Conservation (phyloP, 2,113 vertebrate species). For the Macquaria ambigua region DNA sequence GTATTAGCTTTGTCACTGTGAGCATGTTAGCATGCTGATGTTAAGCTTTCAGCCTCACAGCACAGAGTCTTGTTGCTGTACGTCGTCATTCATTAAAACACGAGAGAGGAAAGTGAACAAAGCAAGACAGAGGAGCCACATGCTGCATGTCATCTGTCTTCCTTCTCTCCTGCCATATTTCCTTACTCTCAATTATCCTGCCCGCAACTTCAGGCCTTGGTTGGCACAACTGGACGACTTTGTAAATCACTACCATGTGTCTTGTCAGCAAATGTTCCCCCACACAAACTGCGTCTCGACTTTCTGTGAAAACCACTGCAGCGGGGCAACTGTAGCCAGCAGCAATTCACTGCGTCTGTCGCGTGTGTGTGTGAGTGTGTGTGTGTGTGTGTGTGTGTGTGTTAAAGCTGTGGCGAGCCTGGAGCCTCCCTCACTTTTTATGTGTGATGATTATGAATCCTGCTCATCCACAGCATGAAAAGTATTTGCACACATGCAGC, state of each 20-base stretch:
- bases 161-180: constrained; percentile 27
- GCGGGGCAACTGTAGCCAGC: constrained; percentile 1
- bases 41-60: not conserved
- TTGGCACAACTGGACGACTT: constrained; percentile 26
- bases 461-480: constrained; percentile 37
- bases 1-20: not conserved
- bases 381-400: not conserved
- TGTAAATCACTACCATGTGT: constrained; percentile 61
- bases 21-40: not conserved
- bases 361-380: too few species aligned
- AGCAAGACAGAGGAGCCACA: constrained; percentile 1
- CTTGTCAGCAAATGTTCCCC: constrained; percentile 59
- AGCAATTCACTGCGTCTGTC: not conserved
- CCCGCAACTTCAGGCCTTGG: constrained; percentile 26
- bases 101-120: not conserved
- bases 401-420: not conserved
- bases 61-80: not conserved
- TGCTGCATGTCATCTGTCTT: constrained; percentile 36
- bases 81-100: constrained; percentile 36
- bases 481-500: constrained; percentile 32
- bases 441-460: constrained; percentile 23
- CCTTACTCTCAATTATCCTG: constrained; percentile 22
- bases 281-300: constrained; percentile 48
- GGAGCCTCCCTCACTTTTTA: constrained; percentile 13
- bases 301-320: constrained; percentile 55